These are phyloP conservation scores for Papilio machaon DNA, from an alignment of 1,140 invertebrate species.

Conservation along the genomic window DNA sequence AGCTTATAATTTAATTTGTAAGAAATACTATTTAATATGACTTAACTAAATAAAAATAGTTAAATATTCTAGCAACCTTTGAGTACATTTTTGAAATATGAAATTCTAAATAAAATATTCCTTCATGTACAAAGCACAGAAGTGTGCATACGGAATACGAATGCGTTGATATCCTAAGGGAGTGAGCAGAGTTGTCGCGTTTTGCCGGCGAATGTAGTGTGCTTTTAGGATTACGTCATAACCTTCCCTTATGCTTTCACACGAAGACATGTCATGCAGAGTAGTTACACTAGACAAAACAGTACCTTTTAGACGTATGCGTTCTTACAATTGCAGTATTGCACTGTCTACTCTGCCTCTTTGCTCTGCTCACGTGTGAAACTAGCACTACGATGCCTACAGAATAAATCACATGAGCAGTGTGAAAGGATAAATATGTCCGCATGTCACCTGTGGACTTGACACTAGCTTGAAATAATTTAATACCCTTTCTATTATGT, in stretches of 20 bases:
- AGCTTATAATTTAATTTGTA: too few relatives aligned
- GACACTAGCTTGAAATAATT: not conserved
- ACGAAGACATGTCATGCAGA: not conserved
- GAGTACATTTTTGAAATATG: not conserved
- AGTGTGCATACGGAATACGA: not conserved
- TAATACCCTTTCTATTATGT: slow-evolving; percentile 13
- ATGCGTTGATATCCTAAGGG: slow-evolving; percentile 7
- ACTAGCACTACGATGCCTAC: not conserved
- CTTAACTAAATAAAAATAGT: not conserved
- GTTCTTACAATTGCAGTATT: not conserved
- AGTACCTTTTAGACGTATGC: too few relatives aligned
- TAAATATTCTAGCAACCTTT: not conserved
- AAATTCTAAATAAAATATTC: not conserved
- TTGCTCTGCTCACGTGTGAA: not conserved
- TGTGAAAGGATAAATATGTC: slow-evolving; percentile 20
- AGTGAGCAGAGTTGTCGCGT: not conserved
- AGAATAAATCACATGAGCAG: slow-evolving; percentile 8
- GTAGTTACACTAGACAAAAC: too few relatives aligned
- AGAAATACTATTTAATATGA: too few relatives aligned
- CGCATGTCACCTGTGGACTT: not conserved
- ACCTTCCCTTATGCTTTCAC: not conserved
- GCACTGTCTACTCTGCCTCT: not conserved
- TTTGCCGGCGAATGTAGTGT: not conserved
- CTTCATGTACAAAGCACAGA: slow-evolving; percentile 1
- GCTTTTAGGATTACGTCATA: slow-evolving; percentile 6